Evolutionary conservation across 2,113 vertebrate species (phyloP).

Genomic region (Rissa tridactyla): DNA sequence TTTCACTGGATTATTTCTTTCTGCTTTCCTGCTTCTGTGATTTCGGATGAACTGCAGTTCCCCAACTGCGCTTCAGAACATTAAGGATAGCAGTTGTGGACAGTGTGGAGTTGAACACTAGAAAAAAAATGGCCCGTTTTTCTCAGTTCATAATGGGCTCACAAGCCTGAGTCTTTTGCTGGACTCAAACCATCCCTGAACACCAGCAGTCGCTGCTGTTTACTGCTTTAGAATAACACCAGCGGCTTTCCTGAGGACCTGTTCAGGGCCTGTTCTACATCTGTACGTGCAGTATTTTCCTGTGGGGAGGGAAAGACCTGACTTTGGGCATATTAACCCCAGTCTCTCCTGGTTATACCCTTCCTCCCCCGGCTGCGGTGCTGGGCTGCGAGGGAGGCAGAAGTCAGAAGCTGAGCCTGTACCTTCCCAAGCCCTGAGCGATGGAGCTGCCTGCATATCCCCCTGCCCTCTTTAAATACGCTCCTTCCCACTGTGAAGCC

Average conservation of each 20-base stretch:
- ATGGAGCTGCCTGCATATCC: background rate
- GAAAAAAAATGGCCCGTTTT: background rate
- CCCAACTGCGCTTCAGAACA: background rate
- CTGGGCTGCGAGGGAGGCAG: background rate
- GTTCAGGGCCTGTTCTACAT: background rate
- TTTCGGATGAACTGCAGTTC: background rate
- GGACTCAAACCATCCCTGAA: background rate
- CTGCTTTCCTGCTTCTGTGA: background rate
- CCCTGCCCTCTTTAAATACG: background rate
- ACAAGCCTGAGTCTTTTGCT: background rate
- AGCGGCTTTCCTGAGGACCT: background rate
- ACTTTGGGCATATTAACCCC: background rate
- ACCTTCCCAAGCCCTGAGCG: background rate
- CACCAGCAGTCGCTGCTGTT: background rate
- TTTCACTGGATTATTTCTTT: background rate
- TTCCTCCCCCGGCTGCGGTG: background rate
- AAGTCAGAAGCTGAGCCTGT: background rate
- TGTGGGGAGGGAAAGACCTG: background rate
- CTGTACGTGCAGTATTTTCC: background rate
- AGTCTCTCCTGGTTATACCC: background rate
- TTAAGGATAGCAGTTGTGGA: background rate
- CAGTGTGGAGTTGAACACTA: background rate
- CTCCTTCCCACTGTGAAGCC: background rate
- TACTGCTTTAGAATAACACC: background rate
- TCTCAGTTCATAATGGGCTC: background rate